phyloP scores from a whole-genome alignment of 2,113 vertebrate species.

The Lycocorax pyrrhopterus region DNA sequence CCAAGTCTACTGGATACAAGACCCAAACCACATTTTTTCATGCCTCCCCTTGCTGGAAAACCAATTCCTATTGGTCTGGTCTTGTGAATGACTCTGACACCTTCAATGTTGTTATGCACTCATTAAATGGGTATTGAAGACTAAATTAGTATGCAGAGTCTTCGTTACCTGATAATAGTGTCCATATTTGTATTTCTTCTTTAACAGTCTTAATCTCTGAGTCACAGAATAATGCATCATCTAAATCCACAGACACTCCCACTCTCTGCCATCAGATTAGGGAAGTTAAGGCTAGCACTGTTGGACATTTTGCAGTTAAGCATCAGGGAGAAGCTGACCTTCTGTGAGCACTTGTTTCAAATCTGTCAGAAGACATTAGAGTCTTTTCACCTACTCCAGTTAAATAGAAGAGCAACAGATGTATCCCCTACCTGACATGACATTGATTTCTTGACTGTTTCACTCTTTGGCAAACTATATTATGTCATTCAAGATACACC shows the following conservation, averaged over 20 bases:
- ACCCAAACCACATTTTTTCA: neutral
- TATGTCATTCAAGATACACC: neutral
- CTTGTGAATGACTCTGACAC: neutral
- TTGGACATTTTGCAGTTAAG: neutral
- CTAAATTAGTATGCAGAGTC: neutral
- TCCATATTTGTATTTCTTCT: neutral
- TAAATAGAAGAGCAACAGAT: neutral
- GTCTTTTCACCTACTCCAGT: neutral
- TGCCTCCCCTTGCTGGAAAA: neutral
- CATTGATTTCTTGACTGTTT: neutral
- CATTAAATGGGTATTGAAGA: neutral
- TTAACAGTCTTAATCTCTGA: neutral
- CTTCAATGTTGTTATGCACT: neutral
- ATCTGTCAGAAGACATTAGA: neutral
- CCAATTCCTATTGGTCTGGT: neutral
- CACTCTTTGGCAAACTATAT: neutral
- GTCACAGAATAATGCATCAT: neutral
- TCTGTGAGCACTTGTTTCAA: neutral
- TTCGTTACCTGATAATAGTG: neutral
- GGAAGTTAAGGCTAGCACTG: neutral
- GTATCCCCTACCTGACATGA: neutral
- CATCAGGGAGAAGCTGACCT: neutral
- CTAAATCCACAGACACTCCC: neutral
- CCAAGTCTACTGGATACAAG: neutral
- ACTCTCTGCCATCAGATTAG: neutral